Evolutionary conservation across 2,888 invertebrate species (phyloP), one percentile per base, ranked within the genome.

Genomic region (Trissoscelio sp.): DNA sequence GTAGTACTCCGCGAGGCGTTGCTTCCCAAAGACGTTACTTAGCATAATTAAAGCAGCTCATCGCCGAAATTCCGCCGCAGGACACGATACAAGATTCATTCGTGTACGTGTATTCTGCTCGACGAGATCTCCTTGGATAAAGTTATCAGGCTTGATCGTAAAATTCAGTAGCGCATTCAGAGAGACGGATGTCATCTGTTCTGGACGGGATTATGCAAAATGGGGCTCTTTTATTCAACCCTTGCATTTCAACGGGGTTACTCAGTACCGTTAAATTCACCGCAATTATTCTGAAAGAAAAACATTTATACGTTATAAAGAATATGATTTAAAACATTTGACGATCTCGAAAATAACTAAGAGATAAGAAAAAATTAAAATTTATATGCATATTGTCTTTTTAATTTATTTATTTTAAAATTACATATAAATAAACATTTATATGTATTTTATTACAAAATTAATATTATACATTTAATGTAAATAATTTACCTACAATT

Each of bases 11-110:
- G 82, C 84, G 83, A 87, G 84, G 84, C 85, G 84, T 86, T 83
- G 82, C 86, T 85, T 84, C 83, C 83, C 83, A 86, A 84, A 86
- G 87, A 87, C 88, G 88, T 89, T 89, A 91, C 91, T 91, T 91
- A 90, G 89, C 87, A 89, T 91, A 91, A 91, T 91, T 91, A 91
- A 90, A 90, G 88, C 86, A 88, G 80, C 83, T 80, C 82, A 79
- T 82, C 72, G 79, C 55, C 72, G 75, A 78, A 79, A 83, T 82
- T 80, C 82, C 72, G 82, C 83, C 82, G 57, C 78, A 82, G 74
- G 80, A 80, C 83, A 80, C 64, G 81, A 83, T 77, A 69, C 79
- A 67, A 70, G 81, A 75, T 81, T 79, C 74, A 58, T 79, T 62
- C 48, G 31, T 79, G 55, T 79, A 66, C 53, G 66, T 37, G 62